Evolutionary conservation across 2,113 vertebrate genomes (phyloP), one percentile per base, ranked within the genome.

Genomic region (Eurypyga helias): DNA sequence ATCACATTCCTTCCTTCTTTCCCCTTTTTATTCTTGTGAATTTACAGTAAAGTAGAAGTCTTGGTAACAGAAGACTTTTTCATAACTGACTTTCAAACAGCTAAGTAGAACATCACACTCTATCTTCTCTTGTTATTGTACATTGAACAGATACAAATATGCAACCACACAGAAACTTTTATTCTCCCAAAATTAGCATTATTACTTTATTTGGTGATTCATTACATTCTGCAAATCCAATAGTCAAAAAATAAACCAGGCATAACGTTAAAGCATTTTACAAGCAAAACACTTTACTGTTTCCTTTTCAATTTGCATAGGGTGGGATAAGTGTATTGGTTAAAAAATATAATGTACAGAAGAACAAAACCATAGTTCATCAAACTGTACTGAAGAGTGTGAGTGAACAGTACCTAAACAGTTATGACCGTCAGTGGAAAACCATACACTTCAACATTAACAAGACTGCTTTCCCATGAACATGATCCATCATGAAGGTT

Each of bases 191-290:
- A 97, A 98, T 97, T 96, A 98, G 95, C 93, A 93, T 81, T 83
- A 92, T 98, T 97, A 78, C 96, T 98, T 98, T 97, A 98, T 98
- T 98, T 96, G 96, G 91, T 97, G 97, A 97, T 97, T 95, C 81
- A 96, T 95, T 98, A 98, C 98, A 98, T 94, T 98, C 97, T 96
- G 93, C 75, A 96, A 98, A 97, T 95, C 83, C 95, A 97, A 98
- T 87, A 96, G 95, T 94, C 80, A 98, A 97, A 98, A 97, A 96
- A 97, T 78, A 97, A 97, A 97, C 97, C 97, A 98, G 92, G 91
- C 93, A 97, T 83, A 90, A 96, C 93, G 90, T 97, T 97, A 97
- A 97, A 97, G 97, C 98, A 98, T 98, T 98, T 98, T 98, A 98
- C 98, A 98, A 98, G 97, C 98, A 91, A 98, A 97, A 97, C 93